These are phyloP conservation scores for Lacerta agilis DNA, from an alignment of 2,797 vertebrate species.

Conservation along the genomic window DNA sequence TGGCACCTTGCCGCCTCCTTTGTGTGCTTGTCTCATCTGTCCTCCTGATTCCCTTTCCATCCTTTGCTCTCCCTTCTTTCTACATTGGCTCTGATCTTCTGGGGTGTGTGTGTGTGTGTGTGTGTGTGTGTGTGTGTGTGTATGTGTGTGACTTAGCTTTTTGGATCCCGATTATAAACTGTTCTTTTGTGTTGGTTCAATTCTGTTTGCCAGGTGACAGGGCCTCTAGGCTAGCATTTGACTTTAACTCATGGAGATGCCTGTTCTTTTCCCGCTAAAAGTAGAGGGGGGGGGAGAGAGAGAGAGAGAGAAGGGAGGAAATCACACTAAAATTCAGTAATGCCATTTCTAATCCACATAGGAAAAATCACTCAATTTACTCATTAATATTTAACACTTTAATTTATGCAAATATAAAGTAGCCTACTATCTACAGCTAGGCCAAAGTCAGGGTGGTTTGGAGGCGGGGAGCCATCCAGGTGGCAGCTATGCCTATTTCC, in stretches of 20 bases:
- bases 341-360: not conserved
- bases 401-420: slow-evolving; percentile 9
- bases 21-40: not conserved
- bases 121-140: too few species aligned
- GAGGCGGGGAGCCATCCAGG: not conserved
- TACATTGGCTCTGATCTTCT: not conserved
- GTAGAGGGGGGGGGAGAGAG: not conserved
- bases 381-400: not conserved
- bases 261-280: not conserved
- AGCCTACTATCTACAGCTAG: not conserved
- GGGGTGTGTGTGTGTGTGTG: not conserved
- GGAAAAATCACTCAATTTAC: not conserved
- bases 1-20: not conserved
- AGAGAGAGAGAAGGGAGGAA: not conserved
- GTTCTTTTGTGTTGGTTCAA: not conserved
- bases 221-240: not conserved
- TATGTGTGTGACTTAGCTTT: not conserved
- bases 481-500: not conserved
- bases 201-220: not conserved
- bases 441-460: not conserved
- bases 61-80: not conserved
- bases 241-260: not conserved
- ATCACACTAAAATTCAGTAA: not conserved
- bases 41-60: not conserved
- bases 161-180: not conserved